Conservation (phyloP, 2,888 invertebrate genomes). For the Lasioglossum figueresi region DNA sequence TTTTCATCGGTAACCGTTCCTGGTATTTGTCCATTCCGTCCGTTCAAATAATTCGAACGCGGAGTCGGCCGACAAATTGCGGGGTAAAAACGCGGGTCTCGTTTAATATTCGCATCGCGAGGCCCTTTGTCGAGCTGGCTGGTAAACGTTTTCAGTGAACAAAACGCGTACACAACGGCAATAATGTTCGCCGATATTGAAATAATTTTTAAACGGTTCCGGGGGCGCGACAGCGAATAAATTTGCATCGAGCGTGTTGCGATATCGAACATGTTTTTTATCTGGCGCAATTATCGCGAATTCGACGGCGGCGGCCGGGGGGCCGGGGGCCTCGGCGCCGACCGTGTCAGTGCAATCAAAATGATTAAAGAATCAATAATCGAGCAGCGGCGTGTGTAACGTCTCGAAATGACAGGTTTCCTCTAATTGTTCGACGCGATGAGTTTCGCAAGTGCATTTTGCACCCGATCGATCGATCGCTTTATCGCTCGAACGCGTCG, state of each 20-base stretch:
- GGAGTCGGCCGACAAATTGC: neutral
- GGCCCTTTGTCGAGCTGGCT: slow-evolving; percentile 13
- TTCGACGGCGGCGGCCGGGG: neutral
- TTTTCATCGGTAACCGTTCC: neutral
- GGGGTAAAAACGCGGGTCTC: neutral
- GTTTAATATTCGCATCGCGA: slow-evolving; percentile 5
- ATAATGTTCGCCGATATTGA: slow-evolving; percentile 42
- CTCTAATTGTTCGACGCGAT: slow-evolving; percentile 25
- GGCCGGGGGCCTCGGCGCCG: neutral
- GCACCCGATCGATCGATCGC: neutral
- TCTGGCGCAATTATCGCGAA: slow-evolving; percentile 49
- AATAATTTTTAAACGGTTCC: slow-evolving; percentile 44
- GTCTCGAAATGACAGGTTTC: slow-evolving; percentile 35
- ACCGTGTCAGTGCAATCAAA: slow-evolving; percentile 44
- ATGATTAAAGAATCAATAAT: slow-evolving; percentile 51
- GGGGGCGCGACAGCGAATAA: slow-evolving; percentile 27
- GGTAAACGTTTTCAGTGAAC: slow-evolving; percentile 35
- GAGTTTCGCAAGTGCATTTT: slow-evolving; percentile 14
- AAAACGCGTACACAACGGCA: slow-evolving; percentile 15
- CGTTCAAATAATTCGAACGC: slow-evolving; percentile 3
- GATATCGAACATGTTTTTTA: slow-evolving; percentile 46
- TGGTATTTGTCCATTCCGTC: neutral
- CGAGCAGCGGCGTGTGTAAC: slow-evolving; percentile 28
- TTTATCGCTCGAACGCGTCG: slow-evolving; percentile 1
- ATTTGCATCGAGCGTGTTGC: slow-evolving; percentile 45